A percentile compares a stretch with the other conserved stretches of the same genome.
Evolutionary conservation across 1,140 invertebrate species (phyloP).

Genomic region (Ceratitis capitata): DNA sequence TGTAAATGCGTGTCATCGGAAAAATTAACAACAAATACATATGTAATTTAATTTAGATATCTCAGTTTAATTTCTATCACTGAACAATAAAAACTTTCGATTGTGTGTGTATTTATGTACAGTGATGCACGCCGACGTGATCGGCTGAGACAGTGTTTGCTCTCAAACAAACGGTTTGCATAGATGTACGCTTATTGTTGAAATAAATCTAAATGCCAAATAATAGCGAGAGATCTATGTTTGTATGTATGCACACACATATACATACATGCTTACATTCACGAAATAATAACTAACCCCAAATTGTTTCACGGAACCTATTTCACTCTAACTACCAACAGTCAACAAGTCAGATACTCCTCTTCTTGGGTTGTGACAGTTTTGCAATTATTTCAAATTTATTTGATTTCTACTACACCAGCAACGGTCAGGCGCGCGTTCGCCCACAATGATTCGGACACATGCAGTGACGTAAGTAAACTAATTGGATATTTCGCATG

Average conservation of each 20-base stretch:
- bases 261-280: not conserved
- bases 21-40: not conserved
- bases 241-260: not conserved
- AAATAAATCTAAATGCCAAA: too few species aligned
- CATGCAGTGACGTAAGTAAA: not conserved
- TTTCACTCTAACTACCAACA: not conserved
- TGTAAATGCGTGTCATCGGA: too few species aligned
- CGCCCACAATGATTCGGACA: constrained; percentile 3
- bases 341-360: not conserved
- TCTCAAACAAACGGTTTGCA: not conserved
- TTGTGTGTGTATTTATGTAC: not conserved
- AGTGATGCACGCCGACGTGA: not conserved
- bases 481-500: not conserved
- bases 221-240: too few species aligned
- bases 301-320: not conserved
- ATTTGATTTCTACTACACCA: not conserved
- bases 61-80: too few species aligned
- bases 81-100: too few species aligned
- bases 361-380: not conserved
- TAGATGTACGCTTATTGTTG: too few species aligned
- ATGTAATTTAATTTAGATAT: not conserved
- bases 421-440: not conserved
- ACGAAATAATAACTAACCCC: not conserved
- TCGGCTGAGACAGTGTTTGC: not conserved
- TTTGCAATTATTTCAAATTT: not conserved